Percentiles rank a stretch among this genome's conserved stretches.
phyloP scores from a whole-genome alignment of 2,113 vertebrate species.

The Tor tambroides region DNA sequence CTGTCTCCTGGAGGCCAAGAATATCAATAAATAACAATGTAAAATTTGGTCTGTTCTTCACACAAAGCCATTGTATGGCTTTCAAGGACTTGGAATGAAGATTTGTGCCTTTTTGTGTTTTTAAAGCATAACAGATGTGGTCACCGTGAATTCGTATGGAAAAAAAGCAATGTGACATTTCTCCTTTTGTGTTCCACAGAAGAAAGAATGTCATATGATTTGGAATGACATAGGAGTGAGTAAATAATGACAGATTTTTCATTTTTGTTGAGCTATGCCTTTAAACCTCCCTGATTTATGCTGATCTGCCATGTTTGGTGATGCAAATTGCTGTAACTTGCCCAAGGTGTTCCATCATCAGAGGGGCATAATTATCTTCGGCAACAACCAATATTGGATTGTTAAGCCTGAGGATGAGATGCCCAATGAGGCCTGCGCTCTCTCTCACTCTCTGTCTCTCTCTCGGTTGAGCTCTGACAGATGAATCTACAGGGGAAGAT shows the following conservation, averaged over 20 bases:
- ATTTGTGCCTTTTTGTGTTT: background rate
- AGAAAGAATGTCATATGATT: background rate
- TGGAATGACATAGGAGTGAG: background rate
- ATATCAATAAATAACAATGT: background rate
- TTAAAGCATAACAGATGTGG: background rate
- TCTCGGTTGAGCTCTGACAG: slow-evolving; percentile 89
- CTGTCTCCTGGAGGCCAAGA: background rate
- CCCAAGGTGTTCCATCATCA: slow-evolving; percentile 91
- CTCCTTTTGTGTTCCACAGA: background rate
- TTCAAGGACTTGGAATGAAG: background rate
- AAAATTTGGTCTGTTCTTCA: background rate
- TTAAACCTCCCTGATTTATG: slow-evolving; percentile 75
- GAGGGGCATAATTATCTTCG: slow-evolving; percentile 92
- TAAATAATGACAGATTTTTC: background rate
- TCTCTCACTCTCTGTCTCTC: slow-evolving; percentile 78
- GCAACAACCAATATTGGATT: slow-evolving; percentile 95
- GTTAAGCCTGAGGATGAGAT: slow-evolving; percentile 91
- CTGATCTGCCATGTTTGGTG: slow-evolving; percentile 80
- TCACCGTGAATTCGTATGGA: background rate
- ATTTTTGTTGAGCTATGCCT: background rate
- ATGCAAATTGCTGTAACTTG: slow-evolving; percentile 88
- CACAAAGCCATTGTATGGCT: background rate
- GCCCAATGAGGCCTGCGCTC: slow-evolving; percentile 89
- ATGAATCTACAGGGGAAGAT: slow-evolving; percentile 80
- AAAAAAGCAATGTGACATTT: background rate